phyloP scores from a whole-genome alignment of 1,140 invertebrate species.

The Platorchestia sp. region DNA sequence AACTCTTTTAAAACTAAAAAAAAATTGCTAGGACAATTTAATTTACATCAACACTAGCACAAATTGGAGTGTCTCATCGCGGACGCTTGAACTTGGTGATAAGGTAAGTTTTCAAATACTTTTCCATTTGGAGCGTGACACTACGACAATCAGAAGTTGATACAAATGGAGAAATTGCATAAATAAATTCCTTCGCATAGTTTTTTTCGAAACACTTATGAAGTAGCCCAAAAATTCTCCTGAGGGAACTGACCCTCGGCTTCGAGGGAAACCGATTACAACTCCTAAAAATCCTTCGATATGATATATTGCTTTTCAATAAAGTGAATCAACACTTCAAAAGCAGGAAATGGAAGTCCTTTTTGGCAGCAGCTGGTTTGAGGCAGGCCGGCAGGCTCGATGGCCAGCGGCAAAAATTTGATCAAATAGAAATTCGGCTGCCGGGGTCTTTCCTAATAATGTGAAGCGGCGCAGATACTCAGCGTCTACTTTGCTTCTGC shows the following conservation, averaged over 20 bases:
- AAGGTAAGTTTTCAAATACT: neutral
- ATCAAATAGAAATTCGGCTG: neutral
- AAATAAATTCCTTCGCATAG: neutral
- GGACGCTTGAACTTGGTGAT: neutral
- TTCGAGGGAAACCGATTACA: slow-evolving; percentile 11
- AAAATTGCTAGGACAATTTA: neutral
- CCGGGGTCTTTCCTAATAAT: neutral
- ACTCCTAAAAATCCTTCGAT: neutral
- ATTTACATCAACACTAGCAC: neutral
- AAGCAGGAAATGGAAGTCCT: slow-evolving; percentile 28
- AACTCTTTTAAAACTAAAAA: neutral
- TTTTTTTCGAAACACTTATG: neutral
- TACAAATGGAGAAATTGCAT: neutral
- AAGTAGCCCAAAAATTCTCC: neutral
- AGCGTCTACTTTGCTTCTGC: neutral
- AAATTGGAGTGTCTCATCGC: neutral
- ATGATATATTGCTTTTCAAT: slow-evolving; percentile 45
- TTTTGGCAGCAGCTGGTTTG: slow-evolving; percentile 13
- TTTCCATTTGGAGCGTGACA: neutral
- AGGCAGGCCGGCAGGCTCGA: neutral
- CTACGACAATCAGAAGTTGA: neutral
- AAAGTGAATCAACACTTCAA: slow-evolving; percentile 27
- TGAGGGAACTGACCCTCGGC: neutral
- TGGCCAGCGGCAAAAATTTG: slow-evolving; percentile 7
- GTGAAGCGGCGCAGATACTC: neutral